These are phyloP conservation scores for Thalassoma bifasciatum DNA, from an alignment of 2,113 vertebrate genomes.

Conservation along the genomic window DNA sequence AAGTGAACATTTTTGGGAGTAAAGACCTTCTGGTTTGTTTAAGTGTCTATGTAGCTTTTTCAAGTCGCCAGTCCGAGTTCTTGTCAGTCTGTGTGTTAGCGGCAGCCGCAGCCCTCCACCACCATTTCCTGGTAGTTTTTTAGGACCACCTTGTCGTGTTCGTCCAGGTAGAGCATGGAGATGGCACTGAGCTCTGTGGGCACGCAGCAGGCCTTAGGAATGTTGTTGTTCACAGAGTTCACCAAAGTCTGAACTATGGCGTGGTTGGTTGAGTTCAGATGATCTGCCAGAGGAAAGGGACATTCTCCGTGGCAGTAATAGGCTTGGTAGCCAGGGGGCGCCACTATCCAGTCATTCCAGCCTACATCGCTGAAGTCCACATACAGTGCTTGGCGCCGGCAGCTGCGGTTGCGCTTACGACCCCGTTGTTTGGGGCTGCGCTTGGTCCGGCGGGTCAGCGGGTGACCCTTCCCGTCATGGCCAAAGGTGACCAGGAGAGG, in stretches of 20 bases:
- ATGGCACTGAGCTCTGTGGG: constrained; percentile 99
- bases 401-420: constrained; percentile 95
- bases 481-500: constrained; percentile 97
- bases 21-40: constrained; percentile 62
- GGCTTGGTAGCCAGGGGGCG: constrained; percentile 96
- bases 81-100: constrained; percentile 83
- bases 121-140: constrained; percentile 99
- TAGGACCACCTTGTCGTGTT: constrained; percentile 98
- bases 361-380: constrained; percentile 99
- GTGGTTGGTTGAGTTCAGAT: constrained; percentile 98
- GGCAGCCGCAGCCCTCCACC: constrained; percentile 97
- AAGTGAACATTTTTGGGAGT: constrained; percentile 80
- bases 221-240: constrained; percentile 98
- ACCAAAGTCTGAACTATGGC: constrained; percentile 99
- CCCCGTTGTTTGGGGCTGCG: constrained; percentile 91
- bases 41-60: constrained; percentile 50
- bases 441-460: constrained; percentile 90
- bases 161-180: constrained; percentile 98
- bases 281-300: constrained; percentile 96
- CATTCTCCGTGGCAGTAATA: constrained; percentile 99
- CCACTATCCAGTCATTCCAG: constrained; percentile 99
- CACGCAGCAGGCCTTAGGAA: constrained; percentile 98
- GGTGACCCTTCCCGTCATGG: constrained; percentile 94
- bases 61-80: constrained; percentile 45
- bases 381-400: constrained; percentile 93